Percentiles rank a stretch among this genome's conserved stretches.
Conservation (phyloP, 2,113 vertebrate genomes). For the Lipophrys pholis region DNA sequence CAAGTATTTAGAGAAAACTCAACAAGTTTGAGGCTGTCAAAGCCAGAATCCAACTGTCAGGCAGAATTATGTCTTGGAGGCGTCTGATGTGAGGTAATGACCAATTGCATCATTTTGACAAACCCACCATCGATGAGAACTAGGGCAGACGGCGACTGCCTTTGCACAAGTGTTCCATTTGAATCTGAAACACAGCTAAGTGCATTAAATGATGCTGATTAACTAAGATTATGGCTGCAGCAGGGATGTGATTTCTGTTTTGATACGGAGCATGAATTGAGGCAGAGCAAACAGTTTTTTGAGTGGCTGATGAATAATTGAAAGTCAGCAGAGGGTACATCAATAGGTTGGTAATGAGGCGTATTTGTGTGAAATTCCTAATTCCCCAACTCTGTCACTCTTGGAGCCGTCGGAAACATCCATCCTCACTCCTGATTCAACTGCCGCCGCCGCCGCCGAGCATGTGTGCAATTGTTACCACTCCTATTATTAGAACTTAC, state of each 20-base stretch:
- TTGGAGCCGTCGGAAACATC: conserved; percentile 30
- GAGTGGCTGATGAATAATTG: conserved; percentile 80
- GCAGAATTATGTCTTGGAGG: conserved; percentile 90
- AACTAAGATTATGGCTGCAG: conserved; percentile 78
- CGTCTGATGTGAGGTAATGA: conserved; percentile 94
- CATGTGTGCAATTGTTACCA: neutral
- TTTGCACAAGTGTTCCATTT: conserved; percentile 70
- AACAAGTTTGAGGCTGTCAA: conserved; percentile 94
- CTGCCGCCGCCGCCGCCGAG: neutral
- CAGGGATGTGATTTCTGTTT: conserved; percentile 78
- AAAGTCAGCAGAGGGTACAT: conserved; percentile 78
- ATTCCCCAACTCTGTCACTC: conserved; percentile 65
- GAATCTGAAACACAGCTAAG: conserved; percentile 78
- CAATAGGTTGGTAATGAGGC: conserved; percentile 80
- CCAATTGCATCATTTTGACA: conserved; percentile 82
- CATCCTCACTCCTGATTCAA: neutral
- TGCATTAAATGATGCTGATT: conserved; percentile 81
- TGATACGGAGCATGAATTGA: conserved; percentile 73
- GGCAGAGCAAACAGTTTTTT: conserved; percentile 73
- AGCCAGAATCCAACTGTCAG: conserved; percentile 94
- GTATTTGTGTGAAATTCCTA: conserved; percentile 69
- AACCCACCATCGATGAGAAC: conserved; percentile 75
- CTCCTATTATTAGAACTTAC: neutral
- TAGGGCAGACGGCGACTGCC: conserved; percentile 61
- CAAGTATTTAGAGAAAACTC: conserved; percentile 95